Evolutionary conservation across 1,140 invertebrate genomes (phyloP), one percentile per base, ranked within the genome.

Genomic region (Nasonia vitripennis): DNA sequence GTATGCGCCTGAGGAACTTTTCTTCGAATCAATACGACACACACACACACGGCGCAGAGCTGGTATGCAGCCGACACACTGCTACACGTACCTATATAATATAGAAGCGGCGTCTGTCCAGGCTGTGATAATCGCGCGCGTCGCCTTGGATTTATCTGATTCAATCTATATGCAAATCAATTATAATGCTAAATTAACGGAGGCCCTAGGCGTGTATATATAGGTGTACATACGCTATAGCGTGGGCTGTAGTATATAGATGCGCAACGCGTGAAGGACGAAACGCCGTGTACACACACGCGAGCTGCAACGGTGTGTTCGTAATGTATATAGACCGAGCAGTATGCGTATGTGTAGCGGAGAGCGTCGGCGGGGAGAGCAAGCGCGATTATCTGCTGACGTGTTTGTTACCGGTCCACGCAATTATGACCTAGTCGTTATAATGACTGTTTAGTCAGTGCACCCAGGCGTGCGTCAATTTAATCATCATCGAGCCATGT

Each of bases 91-190:
- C 27, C 27, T 27, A 7, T 62, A 62, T 62, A 20, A 6, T 14
- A 20, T 10, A 75, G 20, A 17, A 20, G 7, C 73, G 12, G 31
- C 41, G 12, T 48, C 34, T 73, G 68, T 73, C 31, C 78, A n/a
- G 17, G 55, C 55, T 62, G 27, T 2, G 55, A 62, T 62, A 62
- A 62, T 55, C 41, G 23, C 75, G 11, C 55, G 74, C 86, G 81
- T 88, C 86, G 81, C 73, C 88, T 85, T 88, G 87, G 86, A 91
- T 91, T 91, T 90, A 91, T 89, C 89, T 88, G 90, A 90, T 91
- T 91, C 90, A 91, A 91, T 91, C 89, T 91, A 91, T 91, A 92
- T 91, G 90, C 90, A 91, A 92, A 92, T 91, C 89, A 91, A 91
- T 92, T 92, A 91, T 91, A 91, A 91, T 91, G 88, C 87, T 92